A percentile compares a stretch with the other conserved stretches of the same genome.
These are phyloP conservation scores for Sceloporus undulatus DNA, from an alignment of 2,113 vertebrate genomes.

Conservation along the genomic window DNA sequence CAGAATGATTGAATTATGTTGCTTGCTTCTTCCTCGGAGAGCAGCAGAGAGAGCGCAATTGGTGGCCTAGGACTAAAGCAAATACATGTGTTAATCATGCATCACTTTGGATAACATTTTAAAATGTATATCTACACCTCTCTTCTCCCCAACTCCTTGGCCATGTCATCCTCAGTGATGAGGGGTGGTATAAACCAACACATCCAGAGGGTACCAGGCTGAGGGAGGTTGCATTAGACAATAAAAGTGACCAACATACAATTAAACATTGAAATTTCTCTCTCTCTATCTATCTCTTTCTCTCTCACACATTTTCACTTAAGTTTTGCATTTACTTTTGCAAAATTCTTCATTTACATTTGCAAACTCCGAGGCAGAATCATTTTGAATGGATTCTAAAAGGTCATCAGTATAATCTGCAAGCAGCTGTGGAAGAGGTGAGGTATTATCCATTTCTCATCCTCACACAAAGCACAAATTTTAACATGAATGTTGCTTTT, in stretches of 20 bases:
- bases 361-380: background rate
- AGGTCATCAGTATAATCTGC: background rate
- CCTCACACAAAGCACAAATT: background rate
- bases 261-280: background rate
- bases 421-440: background rate
- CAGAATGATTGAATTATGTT: conserved; percentile 90
- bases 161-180: background rate
- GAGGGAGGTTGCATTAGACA: background rate
- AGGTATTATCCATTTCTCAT: background rate
- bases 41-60: conserved; percentile 73
- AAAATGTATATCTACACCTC: background rate
- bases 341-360: background rate
- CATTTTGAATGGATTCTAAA: background rate
- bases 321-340: background rate
- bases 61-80: conserved; percentile 83
- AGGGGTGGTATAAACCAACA: background rate
- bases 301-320: background rate
- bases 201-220: background rate
- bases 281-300: background rate
- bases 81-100: background rate
- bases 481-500: background rate
- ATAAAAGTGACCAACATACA: background rate
- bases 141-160: background rate
- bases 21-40: conserved; percentile 85
- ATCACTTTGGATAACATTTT: background rate